Percentiles rank a stretch among this genome's conserved stretches.
Conservation (phyloP, 2,797 vertebrate genomes). For the Protosalanx chinensis region DNA sequence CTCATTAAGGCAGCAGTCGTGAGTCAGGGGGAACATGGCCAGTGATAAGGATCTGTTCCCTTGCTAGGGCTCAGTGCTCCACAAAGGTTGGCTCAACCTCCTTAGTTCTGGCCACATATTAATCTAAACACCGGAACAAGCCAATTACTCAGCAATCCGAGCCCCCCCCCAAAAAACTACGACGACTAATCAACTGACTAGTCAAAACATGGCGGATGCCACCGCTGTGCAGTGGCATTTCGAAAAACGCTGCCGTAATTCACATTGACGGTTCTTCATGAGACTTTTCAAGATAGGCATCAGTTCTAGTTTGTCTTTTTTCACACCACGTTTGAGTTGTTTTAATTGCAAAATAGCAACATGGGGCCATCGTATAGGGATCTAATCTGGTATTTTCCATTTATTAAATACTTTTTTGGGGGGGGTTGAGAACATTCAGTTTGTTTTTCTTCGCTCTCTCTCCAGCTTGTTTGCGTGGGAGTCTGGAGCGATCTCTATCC, state of each 20-base stretch:
- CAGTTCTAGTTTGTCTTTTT: background rate
- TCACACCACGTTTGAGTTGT: background rate
- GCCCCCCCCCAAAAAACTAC: slow-evolving; percentile 34
- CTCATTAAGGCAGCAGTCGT: slow-evolving; percentile 65
- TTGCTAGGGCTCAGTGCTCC: slow-evolving; percentile 49
- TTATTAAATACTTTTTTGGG: background rate
- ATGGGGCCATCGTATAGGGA: slow-evolving; percentile 10
- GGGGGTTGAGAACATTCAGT: background rate
- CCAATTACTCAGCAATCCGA: slow-evolving; percentile 49
- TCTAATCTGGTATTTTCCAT: slow-evolving; percentile 3
- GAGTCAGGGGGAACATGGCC: slow-evolving; percentile 53
- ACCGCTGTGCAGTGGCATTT: slow-evolving; percentile 23
- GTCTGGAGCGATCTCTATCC: slow-evolving; percentile 25
- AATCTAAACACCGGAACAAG: slow-evolving; percentile 58
- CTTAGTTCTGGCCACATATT: slow-evolving; percentile 47
- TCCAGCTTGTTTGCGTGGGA: slow-evolving; percentile 39
- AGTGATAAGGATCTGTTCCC: slow-evolving; percentile 65
- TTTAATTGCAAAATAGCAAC: slow-evolving; percentile 7
- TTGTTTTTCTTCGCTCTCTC: slow-evolving; percentile 26
- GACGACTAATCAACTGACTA: slow-evolving; percentile 47
- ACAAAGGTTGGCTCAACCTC: slow-evolving; percentile 48
- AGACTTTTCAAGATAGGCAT: slow-evolving; percentile 25
- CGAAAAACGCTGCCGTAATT: slow-evolving; percentile 8
- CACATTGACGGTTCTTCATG: slow-evolving; percentile 20
- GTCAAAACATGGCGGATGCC: slow-evolving; percentile 51